These are phyloP conservation scores for Diplogasteroides magnus DNA, from an alignment of 1,140 invertebrate genomes.

Conservation along the genomic window DNA sequence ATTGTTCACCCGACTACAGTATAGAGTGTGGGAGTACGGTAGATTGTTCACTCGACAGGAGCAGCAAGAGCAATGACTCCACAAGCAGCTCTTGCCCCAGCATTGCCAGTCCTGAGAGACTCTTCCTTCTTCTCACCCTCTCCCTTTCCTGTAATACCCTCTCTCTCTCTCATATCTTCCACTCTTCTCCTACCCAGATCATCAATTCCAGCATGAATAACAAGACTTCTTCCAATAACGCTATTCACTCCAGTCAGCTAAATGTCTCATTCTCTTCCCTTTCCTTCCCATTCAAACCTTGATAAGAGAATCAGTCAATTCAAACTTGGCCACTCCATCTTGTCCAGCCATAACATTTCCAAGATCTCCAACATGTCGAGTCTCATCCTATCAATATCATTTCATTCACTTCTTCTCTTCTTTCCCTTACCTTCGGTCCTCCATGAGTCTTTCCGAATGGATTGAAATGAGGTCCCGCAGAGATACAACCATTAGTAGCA, in stretches of 20 bases:
- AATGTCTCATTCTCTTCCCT: neutral
- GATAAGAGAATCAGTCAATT: constrained; percentile 70
- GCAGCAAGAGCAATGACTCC: constrained; percentile 74
- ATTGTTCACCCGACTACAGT: no score
- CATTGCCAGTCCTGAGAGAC: constrained; percentile 81
- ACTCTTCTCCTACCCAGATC: constrained; percentile 67
- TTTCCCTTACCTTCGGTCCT: constrained; percentile 65
- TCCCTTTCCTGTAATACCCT: constrained; percentile 64
- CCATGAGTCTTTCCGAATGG: constrained; percentile 78
- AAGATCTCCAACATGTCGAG: constrained; percentile 80
- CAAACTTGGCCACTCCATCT: constrained; percentile 69
- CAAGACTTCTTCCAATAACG: constrained; percentile 49
- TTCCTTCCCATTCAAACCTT: constrained; percentile 33
- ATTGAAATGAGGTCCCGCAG: constrained; percentile 78
- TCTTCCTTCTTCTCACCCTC: constrained; percentile 79
- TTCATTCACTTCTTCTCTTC: no score
- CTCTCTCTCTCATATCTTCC: no score
- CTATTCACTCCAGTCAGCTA: constrained; percentile 58
- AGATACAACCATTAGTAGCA: constrained; percentile 88
- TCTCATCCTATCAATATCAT: constrained; percentile 57
- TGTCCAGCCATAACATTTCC: constrained; percentile 65
- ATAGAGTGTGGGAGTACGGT: no score
- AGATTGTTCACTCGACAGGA: constrained; percentile 14
- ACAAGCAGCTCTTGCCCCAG: constrained; percentile 86
- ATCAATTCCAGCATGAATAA: constrained; percentile 80